These are phyloP conservation scores for Mesitornis unicolor DNA, from an alignment of 2,113 vertebrate species.

Conservation along the genomic window DNA sequence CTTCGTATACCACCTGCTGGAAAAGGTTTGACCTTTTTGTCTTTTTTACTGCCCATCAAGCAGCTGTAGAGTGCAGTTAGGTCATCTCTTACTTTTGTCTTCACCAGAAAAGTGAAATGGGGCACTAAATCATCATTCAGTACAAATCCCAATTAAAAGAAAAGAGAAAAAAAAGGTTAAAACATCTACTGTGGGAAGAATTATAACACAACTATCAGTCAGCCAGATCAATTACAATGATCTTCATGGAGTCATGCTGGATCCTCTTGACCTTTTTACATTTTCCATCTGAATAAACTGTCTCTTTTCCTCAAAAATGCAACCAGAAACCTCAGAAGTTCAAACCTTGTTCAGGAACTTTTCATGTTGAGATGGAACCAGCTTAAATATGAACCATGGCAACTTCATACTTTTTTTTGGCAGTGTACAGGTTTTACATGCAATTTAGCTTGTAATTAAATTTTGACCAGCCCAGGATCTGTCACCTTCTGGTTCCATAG, in stretches of 20 bases:
- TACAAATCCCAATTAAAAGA: background rate
- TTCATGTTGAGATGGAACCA: background rate
- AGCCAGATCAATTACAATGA: background rate
- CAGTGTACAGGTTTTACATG: background rate
- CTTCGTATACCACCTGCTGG: accelerated
- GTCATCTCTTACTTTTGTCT: background rate
- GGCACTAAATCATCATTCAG: background rate
- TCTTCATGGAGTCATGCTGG: background rate
- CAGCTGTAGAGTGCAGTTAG: background rate
- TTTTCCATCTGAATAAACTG: background rate
- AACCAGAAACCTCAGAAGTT: background rate
- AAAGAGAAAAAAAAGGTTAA: background rate
- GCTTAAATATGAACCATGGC: accelerated
- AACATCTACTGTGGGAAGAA: background rate
- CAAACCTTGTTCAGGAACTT: background rate
- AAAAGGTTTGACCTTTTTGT: background rate
- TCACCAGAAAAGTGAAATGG: background rate
- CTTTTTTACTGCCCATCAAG: accelerated
- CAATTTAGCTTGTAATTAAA: background rate
- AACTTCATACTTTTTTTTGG: background rate
- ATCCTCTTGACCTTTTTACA: background rate
- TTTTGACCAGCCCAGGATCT: background rate
- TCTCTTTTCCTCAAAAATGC: background rate
- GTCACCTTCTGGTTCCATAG: background rate
- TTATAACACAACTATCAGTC: background rate